Evolutionary conservation across 2,888 invertebrate species (phyloP), one percentile per base, ranked within the genome.

Genomic region (Lycophotia porphyrea): DNA sequence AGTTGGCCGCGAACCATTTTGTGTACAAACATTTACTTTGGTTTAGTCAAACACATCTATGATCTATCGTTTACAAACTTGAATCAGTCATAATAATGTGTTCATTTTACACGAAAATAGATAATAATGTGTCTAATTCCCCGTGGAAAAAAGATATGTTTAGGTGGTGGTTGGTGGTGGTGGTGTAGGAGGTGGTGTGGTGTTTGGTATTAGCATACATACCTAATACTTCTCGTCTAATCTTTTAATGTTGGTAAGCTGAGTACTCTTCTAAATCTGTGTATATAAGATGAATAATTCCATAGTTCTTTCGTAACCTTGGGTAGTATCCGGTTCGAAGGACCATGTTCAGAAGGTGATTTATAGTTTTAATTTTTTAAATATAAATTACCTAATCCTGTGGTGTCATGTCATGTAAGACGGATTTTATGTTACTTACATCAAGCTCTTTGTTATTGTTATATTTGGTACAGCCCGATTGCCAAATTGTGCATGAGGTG

Each of bases 1-100:
- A 84, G 77, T 74, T 60, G 69, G 63, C 66, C 67, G 47, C 42
- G 67, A 79, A 42, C 52, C 63, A 65, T 81, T 75, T 77, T 74
- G 78, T 80, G 60, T 65, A 42, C 84, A 81, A 86, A 80, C 47
- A 74, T 73, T 85, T 79, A 55, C 79, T 44, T 70, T 71, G 70
- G 69, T 73, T 68, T 68, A 58, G 21, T 39, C 71, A 73, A 69
- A 84, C 72, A 74, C 61, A 36, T 58, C 52, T 68, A 64, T 76
- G 36, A 58, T 68, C 44, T 71, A 72, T 72, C n/a, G 39, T 68
- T 78, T 42, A 49, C 44, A 74, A 66, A 72, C 73, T 64, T 49
- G 55, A 69, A 34, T 49, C 31, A 52, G 52, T 36, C 61, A 63
- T 31, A 63, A 39, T 76, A 75, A 65, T 21, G 31, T 31, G 31